Evolutionary conservation across 2,797 vertebrate species (phyloP), one percentile per base, ranked within the genome.

Genomic region (Mus caroli): DNA sequence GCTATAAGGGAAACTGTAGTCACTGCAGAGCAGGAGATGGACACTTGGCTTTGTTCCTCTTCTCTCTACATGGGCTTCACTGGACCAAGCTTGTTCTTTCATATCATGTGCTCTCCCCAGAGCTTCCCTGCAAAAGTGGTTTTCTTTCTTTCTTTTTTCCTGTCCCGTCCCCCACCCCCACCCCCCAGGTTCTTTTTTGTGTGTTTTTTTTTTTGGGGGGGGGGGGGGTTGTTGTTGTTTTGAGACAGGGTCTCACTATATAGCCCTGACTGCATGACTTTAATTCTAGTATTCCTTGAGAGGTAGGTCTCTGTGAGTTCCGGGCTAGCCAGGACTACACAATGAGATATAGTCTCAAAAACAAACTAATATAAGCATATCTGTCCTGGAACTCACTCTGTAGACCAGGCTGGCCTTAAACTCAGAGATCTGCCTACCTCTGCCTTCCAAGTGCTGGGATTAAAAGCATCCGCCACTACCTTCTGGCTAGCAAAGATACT

Each of bases 1-100:
- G 88, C 50, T 86, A 0, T 3, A 46, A 69, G 90, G 77, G 37
- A 26, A 12, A 76, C 52, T 67, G 37, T 31, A 50, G 83, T 62
- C 90, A 88, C 0, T 50, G 54, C 37, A n/a, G 82, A 58, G 8
- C 5, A 75, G 54, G 40, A 76, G 20, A 87, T 1, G 3, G 76
- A 14, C 13, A 71, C 20, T 28, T 75, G 13, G 67, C 22, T 86
- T 28, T 54, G 8, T n/a, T 60, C 15, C 31, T 95, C 75, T 71
- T 87, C 92, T 86, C 80, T 67, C 78, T 73, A n/a, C 69, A 40
- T 77, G 62, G 43, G 50, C 31, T 95, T 86, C 67, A 86, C 31
- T 88, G 62, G 20, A 84, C 37, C 56, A 89, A 69, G 91, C 34
- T 0, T 95, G 75, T 46, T 69, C n/a, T 56, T 31, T 90, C 69